Base-by-base conservation (phyloP, 2,113 vertebrate species). In the Takifugu bimaculatus region DNA sequence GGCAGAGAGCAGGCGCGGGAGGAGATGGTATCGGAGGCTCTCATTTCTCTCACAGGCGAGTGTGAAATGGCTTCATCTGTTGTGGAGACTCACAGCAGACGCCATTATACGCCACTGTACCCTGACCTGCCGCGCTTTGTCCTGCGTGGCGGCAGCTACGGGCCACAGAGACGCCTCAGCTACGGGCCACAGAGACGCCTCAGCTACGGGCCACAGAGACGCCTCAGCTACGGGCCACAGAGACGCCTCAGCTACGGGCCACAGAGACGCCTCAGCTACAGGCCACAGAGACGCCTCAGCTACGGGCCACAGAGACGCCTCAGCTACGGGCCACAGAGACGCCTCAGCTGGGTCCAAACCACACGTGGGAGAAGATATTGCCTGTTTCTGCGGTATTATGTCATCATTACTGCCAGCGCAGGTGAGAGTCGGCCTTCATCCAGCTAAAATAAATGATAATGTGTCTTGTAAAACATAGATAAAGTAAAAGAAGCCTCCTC, bases 41-140 rank as follows among this genome's bases (percentile, higher is more conserved):
- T 78, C 85, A 84, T 88, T 89, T 87, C 77, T 82, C 83, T 83
- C 84, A 80, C 72, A 87, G 83, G 77, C 75, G 74, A 87, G 85
- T 88, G 85, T 89, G 87, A 88, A 88, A 88, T 89, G 82, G 85
- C 87, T 88, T 87, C 81, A 84, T 87, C 85, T 81, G 79, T 81
- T 81, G 68, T 81, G 70, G 79, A 73, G 73, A 67, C 80, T 75
- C 82, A 78, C 75, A 84, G 81, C 78, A 83, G 68, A 79, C 81
- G 70, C 81, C 61, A 81, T 84, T 83, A 82, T 81, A 74, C 76
- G 78, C 70, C 52, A 78, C 77, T 77, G 79, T 75, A 61, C 56
- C 65, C 64, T 70, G 65, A 71, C 78, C 76, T 74, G 70, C 67
- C 77, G 60, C 71, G 55, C 74, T 72, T 28, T 55, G 43, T 56